Percentiles rank a stretch among this genome's conserved stretches.
These are phyloP conservation scores for Papilio demoleus DNA, from an alignment of 2,888 invertebrate species.

Conservation along the genomic window DNA sequence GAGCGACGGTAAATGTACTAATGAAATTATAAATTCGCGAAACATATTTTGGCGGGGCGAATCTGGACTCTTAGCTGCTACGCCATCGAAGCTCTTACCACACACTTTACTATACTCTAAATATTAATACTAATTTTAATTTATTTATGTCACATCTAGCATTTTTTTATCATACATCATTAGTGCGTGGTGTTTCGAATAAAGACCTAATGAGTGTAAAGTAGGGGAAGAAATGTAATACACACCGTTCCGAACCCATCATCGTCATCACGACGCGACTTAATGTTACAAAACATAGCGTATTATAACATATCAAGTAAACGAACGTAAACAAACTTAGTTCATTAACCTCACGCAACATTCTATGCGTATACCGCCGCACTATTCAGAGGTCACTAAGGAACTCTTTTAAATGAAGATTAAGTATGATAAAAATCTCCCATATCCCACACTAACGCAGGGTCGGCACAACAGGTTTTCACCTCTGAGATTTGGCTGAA, in stretches of 20 bases:
- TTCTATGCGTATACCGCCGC: not conserved
- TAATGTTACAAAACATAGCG: constrained; percentile 16
- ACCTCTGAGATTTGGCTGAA: too few relatives aligned
- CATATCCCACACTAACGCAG: too few relatives aligned
- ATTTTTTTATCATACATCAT: constrained; percentile 17
- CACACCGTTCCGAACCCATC: constrained; percentile 31
- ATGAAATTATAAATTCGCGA: too few relatives aligned
- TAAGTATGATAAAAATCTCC: too few relatives aligned
- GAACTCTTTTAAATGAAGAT: not conserved
- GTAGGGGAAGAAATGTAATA: constrained; percentile 38
- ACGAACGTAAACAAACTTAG: constrained; percentile 6
- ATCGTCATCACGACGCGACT: constrained; percentile 17
- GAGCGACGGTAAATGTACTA: too few relatives aligned
- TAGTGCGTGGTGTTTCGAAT: constrained; percentile 38
- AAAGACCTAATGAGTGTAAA: constrained; percentile 42
- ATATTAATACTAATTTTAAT: too few relatives aligned
- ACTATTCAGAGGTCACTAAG: not conserved
- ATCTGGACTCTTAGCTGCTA: too few relatives aligned
- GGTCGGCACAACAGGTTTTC: too few relatives aligned
- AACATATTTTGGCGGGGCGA: too few relatives aligned
- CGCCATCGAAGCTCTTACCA: too few relatives aligned
- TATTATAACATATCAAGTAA: constrained; percentile 1
- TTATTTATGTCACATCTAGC: constrained; percentile 22
- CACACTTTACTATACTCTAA: too few relatives aligned
- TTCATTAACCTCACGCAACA: not conserved